Base-by-base conservation (phyloP, 2,888 invertebrate genomes). In the Saturnia japonica region DNA sequence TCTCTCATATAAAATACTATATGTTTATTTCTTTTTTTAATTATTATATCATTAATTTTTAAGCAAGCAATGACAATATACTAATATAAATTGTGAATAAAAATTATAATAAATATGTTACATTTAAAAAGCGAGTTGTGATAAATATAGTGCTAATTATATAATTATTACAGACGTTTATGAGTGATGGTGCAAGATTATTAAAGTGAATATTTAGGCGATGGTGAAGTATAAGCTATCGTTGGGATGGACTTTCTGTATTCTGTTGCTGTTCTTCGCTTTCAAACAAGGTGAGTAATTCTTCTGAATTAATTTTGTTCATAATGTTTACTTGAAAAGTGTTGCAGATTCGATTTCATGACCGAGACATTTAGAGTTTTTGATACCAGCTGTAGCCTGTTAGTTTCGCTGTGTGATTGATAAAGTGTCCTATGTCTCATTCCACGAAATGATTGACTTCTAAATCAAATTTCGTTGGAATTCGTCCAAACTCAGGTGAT, bases 201-300 rank as follows among this genome's bases (percentile, higher is more conserved):
- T n/a, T n/a, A n/a, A 78, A 72, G 71, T 70, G 72, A 82, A 81
- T 73, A 71, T 76, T 81, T 82, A 78, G 89, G 91, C 84, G 82
- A 91, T 91, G 91, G 84, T 87, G 87, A 83, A 77, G 76, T 80
- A 75, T 76, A 78, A 78, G 80, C 75, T 78, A 76, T 80, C 72
- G 74, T 78, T 78, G 81, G 75, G 82, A 83, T 89, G 88, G 87
- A 76, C 77, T 68, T 72, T 86, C 72, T 82, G 82, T 82, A 78
- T 85, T 74, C 80, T 80, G 67, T 78, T 90, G 60, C 81, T 90
- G 72, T 77, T 83, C 74, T 84, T 75, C 78, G 77, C 76, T 78
- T 78, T 86, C 76, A 82, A 81, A 81, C 76, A 77, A 80, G 91
- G 91, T 91, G 70, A 87, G 86, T 81, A 51, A 68, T 51, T 66